These are phyloP conservation scores for Microplitis manilae DNA, from an alignment of 2,888 invertebrate genomes.

Conservation along the genomic window DNA sequence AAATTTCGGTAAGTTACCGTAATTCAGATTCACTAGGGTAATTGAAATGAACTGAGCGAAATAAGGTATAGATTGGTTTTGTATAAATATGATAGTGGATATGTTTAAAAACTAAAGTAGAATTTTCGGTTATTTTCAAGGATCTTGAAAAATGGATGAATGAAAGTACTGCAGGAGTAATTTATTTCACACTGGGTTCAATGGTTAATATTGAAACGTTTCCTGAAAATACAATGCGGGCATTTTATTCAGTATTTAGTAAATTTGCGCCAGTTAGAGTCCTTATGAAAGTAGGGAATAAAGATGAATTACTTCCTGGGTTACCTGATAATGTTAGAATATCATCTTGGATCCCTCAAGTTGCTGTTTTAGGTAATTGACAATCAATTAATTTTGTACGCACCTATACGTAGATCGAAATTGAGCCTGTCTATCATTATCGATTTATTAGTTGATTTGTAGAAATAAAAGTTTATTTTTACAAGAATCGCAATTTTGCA, in stretches of 20 bases:
- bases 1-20: too few species aligned
- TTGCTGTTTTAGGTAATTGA: slow-evolving; percentile 55
- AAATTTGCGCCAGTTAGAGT: slow-evolving; percentile 50
- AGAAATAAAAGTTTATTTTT: too few species aligned
- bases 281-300: slow-evolving; percentile 54
- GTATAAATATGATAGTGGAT: too few species aligned
- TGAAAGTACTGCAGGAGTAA: slow-evolving; percentile 52
- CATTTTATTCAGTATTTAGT: slow-evolving; percentile 48
- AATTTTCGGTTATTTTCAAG: slow-evolving; percentile 31
- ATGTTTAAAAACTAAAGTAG: too few species aligned
- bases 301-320: slow-evolving; percentile 49
- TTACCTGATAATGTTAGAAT: slow-evolving; percentile 53
- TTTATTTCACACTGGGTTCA: slow-evolving; percentile 57
- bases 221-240: slow-evolving; percentile 52
- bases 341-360: slow-evolving; percentile 57
- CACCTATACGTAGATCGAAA: too few species aligned
- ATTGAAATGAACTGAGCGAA: too few species aligned
- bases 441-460: too few species aligned
- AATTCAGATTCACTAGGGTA: too few species aligned
- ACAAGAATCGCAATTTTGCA: too few species aligned
- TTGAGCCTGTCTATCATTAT: too few species aligned
- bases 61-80: too few species aligned
- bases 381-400: too few species aligned
- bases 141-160: slow-evolving; percentile 56
- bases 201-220: slow-evolving; percentile 55